Percentiles rank a stretch among this genome's conserved stretches.
phyloP scores from a whole-genome alignment of 2,797 vertebrate genomes.

The Smutsia gigantea region DNA sequence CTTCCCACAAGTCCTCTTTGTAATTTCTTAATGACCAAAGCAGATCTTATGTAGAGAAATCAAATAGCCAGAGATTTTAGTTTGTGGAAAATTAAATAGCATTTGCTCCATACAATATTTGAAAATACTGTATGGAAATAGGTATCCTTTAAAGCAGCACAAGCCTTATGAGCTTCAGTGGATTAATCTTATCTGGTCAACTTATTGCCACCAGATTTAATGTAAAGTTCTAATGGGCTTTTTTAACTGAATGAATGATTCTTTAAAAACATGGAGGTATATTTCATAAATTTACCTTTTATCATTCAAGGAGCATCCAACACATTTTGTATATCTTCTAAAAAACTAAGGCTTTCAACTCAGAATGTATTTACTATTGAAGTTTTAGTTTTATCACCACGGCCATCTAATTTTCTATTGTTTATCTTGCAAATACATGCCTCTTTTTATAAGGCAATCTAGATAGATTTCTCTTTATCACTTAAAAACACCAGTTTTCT shows the following conservation, averaged over 20 bases:
- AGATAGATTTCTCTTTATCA: neutral
- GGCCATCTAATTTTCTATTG: neutral
- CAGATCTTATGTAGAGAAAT: neutral
- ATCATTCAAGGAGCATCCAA: neutral
- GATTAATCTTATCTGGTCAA: neutral
- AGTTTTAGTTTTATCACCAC: neutral
- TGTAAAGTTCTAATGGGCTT: neutral
- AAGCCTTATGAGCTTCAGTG: neutral
- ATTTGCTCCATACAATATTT: neutral
- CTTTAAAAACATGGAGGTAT: neutral
- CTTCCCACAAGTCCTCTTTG: neutral
- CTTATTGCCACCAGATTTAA: neutral
- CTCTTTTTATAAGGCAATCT: neutral
- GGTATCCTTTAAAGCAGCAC: neutral
- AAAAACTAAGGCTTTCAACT: neutral
- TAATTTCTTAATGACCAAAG: conserved; percentile 12
- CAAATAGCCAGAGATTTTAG: neutral
- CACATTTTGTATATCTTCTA: neutral
- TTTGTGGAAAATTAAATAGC: conserved; percentile 36
- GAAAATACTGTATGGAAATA: conserved; percentile 34
- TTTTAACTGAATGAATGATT: neutral
- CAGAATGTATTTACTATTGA: neutral
- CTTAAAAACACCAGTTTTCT: neutral
- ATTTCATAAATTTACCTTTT: conserved; percentile 12
- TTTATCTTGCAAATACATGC: neutral